Conservation (phyloP, 2,113 vertebrate genomes). For the Cyphomyrus discorhynchus region DNA sequence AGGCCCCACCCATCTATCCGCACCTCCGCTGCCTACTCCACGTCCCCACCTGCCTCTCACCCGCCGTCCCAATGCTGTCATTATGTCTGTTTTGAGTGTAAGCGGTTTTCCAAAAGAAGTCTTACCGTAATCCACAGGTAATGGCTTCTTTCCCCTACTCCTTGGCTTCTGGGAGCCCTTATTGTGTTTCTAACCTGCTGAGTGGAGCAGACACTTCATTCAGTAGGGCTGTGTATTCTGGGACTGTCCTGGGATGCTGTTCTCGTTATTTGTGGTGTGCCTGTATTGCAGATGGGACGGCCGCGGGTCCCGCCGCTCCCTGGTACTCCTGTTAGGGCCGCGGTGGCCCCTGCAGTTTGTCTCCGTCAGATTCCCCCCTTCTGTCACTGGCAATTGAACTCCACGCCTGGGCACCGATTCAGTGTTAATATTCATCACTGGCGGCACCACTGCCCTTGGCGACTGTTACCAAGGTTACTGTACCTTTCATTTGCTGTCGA, state of each 20-base stretch:
- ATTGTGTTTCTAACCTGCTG: neutral
- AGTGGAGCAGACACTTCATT: neutral
- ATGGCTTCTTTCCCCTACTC: neutral
- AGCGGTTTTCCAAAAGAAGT: too few species aligned
- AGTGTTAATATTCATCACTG: conserved; percentile 33
- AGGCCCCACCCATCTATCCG: neutral
- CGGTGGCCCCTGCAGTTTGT: neutral
- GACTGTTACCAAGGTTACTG: conserved; percentile 67
- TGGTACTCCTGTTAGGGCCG: neutral
- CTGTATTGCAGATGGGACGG: neutral
- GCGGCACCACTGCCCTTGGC: conserved; percentile 50
- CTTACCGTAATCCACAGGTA: neutral
- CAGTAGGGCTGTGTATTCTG: neutral
- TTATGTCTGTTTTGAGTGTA: too few species aligned
- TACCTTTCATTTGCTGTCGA: conserved; percentile 38
- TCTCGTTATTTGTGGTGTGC: neutral
- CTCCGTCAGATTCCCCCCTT: neutral
- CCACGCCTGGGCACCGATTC: conserved; percentile 14
- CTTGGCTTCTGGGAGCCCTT: neutral
- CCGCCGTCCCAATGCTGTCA: too few species aligned
- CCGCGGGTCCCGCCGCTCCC: neutral
- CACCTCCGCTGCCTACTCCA: neutral
- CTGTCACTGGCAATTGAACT: conserved; percentile 12
- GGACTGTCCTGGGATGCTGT: neutral
- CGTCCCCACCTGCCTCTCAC: too few species aligned